Base-by-base conservation (phyloP, 2,113 vertebrate genomes). In the Barnardius zonarius region DNA sequence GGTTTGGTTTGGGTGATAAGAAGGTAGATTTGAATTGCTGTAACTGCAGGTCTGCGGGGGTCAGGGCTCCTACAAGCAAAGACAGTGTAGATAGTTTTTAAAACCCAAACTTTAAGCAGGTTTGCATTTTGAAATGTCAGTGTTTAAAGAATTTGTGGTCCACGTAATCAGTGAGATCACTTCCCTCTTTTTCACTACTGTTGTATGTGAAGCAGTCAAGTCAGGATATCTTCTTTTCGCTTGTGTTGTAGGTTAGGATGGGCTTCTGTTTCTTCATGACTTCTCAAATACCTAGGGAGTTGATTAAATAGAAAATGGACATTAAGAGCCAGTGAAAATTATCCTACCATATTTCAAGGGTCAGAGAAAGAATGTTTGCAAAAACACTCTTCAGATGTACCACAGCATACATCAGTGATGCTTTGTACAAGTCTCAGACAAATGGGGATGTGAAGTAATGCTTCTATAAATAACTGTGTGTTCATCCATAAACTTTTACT, bases 361-460 rank as follows among this genome's bases (percentile, higher is more conserved):
- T 80, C 72, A 59, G 88, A 93, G 64, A 86, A 85, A 69, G 61
- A 51, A 91, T 49, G 22, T 15, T 37, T 88, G 73, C 49, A 81
- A 33, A 92, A 93, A 37, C 33, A 7, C 28, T 67, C 3, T 72
- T 90, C 46, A 46, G 2, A 37, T 88, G 43, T 78, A 90, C 80
- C 64, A 41, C 59, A 77, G 2, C 31, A 4, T 84, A 41, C 76
- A 94, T 94, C 52, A 93, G 57, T 92, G 95, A 94, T 94, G 90
- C 66, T 94, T 80, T 75, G 39, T 80, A 81, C 64, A 84, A 81
- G 73, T 79, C 70, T 94, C 57, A 44, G 85, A 66, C 83, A 92
- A 95, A 93, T 80, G 63, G 87, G 37, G 49, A 88, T 13, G 10
- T 96, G 94, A 95, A 95, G 90, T 96, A 94, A 93, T 95, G 88